These are phyloP conservation scores for Deilephila elpenor DNA, from an alignment of 2,888 invertebrate genomes.

Conservation along the genomic window DNA sequence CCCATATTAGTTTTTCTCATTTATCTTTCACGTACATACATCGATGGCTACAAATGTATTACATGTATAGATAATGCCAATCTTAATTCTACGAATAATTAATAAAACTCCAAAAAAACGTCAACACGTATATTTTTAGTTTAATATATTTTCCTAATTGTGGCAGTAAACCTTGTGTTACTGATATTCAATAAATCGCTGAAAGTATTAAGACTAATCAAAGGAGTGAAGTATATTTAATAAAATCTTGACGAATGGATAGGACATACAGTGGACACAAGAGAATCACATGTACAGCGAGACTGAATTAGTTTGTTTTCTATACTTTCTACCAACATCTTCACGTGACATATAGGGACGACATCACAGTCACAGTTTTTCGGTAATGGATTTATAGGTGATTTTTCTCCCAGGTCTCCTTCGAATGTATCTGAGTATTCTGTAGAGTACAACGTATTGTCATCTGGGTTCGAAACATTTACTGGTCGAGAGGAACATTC, in stretches of 20 bases:
- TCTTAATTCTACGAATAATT: neutral
- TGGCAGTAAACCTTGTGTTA: neutral
- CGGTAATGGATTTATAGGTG: constrained; percentile 25
- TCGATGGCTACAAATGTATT: too few relatives aligned
- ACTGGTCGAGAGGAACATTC: constrained; percentile 38
- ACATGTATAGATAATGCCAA: too few relatives aligned
- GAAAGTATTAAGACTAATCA: neutral
- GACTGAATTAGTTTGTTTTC: constrained; percentile 64
- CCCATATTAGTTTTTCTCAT: too few relatives aligned
- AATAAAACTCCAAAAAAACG: neutral
- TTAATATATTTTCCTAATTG: neutral
- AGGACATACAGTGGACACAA: constrained; percentile 68
- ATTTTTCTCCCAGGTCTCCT: neutral
- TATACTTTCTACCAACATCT: constrained; percentile 75
- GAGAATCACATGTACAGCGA: constrained; percentile 72
- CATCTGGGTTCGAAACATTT: neutral
- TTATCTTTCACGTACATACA: too few relatives aligned
- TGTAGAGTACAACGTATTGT: neutral
- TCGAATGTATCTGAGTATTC: neutral
- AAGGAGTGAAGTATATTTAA: neutral
- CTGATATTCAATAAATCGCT: constrained; percentile 7
- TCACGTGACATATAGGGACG: constrained; percentile 77
- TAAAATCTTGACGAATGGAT: constrained; percentile 53
- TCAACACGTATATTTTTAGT: neutral
- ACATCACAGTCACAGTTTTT: constrained; percentile 65